Conservation (phyloP, 2,888 invertebrate species). For the Galerucella nymphaeae region DNA sequence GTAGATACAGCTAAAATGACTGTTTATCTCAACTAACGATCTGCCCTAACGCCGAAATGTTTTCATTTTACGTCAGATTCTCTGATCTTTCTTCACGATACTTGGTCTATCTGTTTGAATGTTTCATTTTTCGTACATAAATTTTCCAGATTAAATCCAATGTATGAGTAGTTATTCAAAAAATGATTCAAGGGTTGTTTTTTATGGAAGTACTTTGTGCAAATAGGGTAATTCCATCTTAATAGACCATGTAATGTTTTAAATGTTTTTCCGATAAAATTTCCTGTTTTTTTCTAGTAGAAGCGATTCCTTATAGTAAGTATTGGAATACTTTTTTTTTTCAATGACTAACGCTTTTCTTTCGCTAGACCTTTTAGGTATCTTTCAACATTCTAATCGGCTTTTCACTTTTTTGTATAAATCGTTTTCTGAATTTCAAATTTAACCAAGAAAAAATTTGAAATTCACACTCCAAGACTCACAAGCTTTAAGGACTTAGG, state of each 20-base stretch:
- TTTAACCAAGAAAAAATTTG: slow-evolving; percentile 8
- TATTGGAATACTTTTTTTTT: not conserved
- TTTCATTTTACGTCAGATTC: slow-evolving; percentile 49
- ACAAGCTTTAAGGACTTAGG: not conserved
- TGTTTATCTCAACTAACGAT: slow-evolving; percentile 53
- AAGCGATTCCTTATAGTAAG: not conserved
- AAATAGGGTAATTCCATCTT: slow-evolving; percentile 27
- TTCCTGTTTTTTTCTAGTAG: not conserved
- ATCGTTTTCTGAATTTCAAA: slow-evolving; percentile 14
- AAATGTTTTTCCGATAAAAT: no score
- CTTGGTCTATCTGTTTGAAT: slow-evolving; percentile 33
- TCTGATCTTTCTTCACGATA: slow-evolving; percentile 37
- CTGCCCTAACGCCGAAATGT: slow-evolving; percentile 50
- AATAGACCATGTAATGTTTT: slow-evolving; percentile 19
- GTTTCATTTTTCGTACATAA: slow-evolving; percentile 38
- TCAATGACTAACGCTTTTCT: not conserved
- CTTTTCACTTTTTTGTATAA: not conserved
- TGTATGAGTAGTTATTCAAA: slow-evolving; percentile 33
- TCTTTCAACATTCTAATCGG: slow-evolving; percentile 8
- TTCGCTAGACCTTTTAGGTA: not conserved
- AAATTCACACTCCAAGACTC: slow-evolving; percentile 17
- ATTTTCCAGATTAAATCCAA: slow-evolving; percentile 33
- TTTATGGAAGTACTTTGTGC: slow-evolving; percentile 32
- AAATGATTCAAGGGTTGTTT: slow-evolving; percentile 25
- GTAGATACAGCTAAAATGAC: slow-evolving; percentile 45